These are phyloP conservation scores for Gephyroberyx darwinii DNA, from an alignment of 2,797 vertebrate species.

Conservation along the genomic window DNA sequence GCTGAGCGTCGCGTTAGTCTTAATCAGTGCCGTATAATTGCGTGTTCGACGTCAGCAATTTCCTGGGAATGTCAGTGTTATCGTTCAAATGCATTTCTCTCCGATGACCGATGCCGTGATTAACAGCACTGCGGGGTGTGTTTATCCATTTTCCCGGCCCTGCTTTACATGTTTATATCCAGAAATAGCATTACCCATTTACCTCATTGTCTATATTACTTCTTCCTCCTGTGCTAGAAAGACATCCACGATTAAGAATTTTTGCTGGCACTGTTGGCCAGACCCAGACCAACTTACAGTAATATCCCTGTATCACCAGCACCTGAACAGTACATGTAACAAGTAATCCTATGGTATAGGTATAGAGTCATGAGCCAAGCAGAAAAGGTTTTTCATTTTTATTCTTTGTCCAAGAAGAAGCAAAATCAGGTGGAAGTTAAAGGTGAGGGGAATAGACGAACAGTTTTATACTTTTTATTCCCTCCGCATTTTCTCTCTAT, in stretches of 20 bases:
- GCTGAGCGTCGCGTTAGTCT: constrained; percentile 42
- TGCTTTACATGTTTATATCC: constrained; percentile 38
- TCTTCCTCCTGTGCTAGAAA: neutral
- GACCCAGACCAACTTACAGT: constrained; percentile 20
- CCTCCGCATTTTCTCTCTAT: neutral
- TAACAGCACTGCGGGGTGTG: constrained; percentile 45
- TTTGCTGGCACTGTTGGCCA: neutral
- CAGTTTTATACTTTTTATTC: neutral
- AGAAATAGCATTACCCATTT: constrained; percentile 45
- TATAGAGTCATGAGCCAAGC: neutral
- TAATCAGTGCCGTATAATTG: constrained; percentile 54
- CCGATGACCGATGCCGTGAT: constrained; percentile 59
- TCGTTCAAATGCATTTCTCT: constrained; percentile 43
- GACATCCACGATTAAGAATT: constrained; percentile 27
- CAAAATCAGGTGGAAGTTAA: neutral
- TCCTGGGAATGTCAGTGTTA: constrained; percentile 64
- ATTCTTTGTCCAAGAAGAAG: neutral
- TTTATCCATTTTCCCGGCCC: constrained; percentile 42
- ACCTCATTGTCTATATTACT: constrained; percentile 28
- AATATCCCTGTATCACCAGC: constrained; percentile 26
- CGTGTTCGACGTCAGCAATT: constrained; percentile 54
- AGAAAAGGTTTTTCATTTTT: neutral
- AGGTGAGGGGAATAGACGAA: neutral
- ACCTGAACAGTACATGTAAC: constrained; percentile 4
- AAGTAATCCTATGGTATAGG: constrained; percentile 10